phyloP scores from a whole-genome alignment of 2,113 vertebrate species.

The Coptodon rendalli region DNA sequence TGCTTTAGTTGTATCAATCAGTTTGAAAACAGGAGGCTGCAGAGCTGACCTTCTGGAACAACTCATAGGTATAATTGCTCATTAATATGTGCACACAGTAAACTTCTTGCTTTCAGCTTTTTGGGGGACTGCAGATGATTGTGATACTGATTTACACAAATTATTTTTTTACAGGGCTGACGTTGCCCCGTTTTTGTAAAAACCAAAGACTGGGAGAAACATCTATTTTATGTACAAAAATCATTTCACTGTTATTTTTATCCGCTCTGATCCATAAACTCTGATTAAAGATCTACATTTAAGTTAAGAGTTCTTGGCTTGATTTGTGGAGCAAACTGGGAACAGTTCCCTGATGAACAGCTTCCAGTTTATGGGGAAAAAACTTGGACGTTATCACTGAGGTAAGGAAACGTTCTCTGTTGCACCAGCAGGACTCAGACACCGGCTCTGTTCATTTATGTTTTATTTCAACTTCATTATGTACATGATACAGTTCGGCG shows the following conservation, averaged over 20 bases:
- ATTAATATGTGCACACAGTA: neutral
- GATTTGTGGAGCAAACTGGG: neutral
- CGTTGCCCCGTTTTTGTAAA: constrained; percentile 37
- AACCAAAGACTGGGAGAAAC: constrained; percentile 61
- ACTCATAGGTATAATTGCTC: neutral
- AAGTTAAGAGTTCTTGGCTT: neutral
- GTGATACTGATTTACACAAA: constrained; percentile 33
- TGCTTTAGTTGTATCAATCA: neutral
- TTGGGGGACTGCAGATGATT: neutral
- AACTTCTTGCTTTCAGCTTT: neutral
- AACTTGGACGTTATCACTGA: fast-evolving
- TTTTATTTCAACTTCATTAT: constrained; percentile 24
- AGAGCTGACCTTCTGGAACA: neutral
- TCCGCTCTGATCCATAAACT: constrained; percentile 24
- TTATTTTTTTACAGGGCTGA: constrained; percentile 63
- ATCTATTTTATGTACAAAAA: constrained; percentile 63
- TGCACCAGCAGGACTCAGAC: neutral
- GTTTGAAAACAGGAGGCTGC: neutral
- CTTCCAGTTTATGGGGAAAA: neutral
- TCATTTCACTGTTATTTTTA: constrained; percentile 39
- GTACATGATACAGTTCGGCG: constrained; percentile 19
- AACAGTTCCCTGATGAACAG: neutral
- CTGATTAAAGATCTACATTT: constrained; percentile 48
- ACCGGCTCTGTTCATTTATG: neutral
- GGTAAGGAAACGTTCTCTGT: neutral